Conservation (phyloP, 92 coral and sea anemone genomes). For the Zoanthus gigantus region DNA sequence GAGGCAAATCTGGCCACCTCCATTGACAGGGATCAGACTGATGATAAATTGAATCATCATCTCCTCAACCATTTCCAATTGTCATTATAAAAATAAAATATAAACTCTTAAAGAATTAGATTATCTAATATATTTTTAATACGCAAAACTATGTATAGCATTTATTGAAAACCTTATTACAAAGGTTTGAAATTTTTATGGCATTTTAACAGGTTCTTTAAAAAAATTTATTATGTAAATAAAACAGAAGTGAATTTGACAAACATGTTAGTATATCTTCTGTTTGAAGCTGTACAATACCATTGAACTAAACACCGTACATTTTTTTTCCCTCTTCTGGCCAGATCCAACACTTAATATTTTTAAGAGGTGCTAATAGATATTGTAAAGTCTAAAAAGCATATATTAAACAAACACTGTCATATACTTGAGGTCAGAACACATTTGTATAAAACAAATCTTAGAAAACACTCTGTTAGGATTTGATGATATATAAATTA, state of each 20-base stretch:
- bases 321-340: not conserved
- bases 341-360: not conserved
- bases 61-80: too few relatives aligned
- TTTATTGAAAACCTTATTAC: not conserved
- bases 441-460: not conserved
- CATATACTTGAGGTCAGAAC: not conserved
- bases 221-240: not conserved
- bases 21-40: too few relatives aligned
- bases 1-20: too few relatives aligned
- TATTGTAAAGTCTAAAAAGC: not conserved
- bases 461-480: too few relatives aligned
- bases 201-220: not conserved
- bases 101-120: not conserved
- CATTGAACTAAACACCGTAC: not conserved
- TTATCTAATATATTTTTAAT: not conserved
- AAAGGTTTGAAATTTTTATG: not conserved
- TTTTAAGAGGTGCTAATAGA: constrained; percentile 19
- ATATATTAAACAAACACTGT: not conserved
- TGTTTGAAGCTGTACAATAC: constrained; percentile 11
- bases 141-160: not conserved
- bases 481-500: too few relatives aligned
- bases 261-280: not conserved
- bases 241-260: not conserved
- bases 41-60: too few relatives aligned
- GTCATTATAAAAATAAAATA: too few relatives aligned